These are phyloP conservation scores for Tokudaia tokunoshimensis DNA, from an alignment of 2,797 vertebrate species.

Conservation along the genomic window DNA sequence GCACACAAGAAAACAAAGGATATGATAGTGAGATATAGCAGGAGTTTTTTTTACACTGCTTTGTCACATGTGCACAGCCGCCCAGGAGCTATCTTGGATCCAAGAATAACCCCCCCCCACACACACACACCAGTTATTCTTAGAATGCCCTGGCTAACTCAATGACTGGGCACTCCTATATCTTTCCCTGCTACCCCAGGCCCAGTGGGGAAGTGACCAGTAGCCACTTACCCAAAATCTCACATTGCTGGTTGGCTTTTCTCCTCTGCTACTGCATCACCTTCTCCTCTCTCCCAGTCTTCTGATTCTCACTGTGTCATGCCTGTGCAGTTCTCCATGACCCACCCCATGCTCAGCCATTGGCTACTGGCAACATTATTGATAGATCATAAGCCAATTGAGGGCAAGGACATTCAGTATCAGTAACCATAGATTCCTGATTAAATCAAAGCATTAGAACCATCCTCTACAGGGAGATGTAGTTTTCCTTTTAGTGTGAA, in stretches of 20 bases:
- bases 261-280: not conserved
- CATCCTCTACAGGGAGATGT: not conserved
- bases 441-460: not conserved
- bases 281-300: not conserved
- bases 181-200: not conserved
- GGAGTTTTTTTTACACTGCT: not conserved
- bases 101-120: not conserved
- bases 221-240: not conserved
- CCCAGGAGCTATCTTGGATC: not conserved
- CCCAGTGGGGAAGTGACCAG: not conserved
- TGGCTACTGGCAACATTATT: not conserved
- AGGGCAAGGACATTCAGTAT: not conserved
- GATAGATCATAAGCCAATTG: not conserved
- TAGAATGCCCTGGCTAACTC: not conserved
- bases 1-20: not conserved
- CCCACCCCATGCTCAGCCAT: not conserved
- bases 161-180: not conserved
- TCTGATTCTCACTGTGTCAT: not conserved
- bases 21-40: not conserved
- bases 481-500: conserved; percentile 39
- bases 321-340: not conserved
- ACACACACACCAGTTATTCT: not conserved
- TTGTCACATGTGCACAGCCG: not conserved
- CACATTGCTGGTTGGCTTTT: not conserved
- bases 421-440: not conserved